Percentiles rank a stretch among this genome's conserved stretches.
phyloP scores from a whole-genome alignment of 2,888 invertebrate genomes.

The Therioaphis trifolii region DNA sequence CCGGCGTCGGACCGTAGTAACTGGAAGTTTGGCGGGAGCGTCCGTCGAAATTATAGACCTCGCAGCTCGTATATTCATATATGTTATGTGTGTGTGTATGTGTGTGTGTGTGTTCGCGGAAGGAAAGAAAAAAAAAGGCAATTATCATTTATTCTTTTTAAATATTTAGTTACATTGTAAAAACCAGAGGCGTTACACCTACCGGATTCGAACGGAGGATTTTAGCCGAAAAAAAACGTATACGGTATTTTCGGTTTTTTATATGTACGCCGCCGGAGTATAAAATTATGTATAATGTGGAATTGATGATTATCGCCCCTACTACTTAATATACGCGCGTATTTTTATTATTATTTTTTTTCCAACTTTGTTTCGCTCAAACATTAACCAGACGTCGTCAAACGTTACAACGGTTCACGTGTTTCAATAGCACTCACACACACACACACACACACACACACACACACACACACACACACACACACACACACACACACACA shows the following conservation, averaged over 20 bases:
- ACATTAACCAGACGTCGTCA: background rate
- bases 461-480: too few relatives aligned
- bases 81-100: too few relatives aligned
- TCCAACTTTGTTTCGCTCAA: too few relatives aligned
- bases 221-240: background rate
- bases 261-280: background rate
- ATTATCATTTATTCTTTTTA: slow-evolving; percentile 34
- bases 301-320: background rate
- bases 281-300: background rate
- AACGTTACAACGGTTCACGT: too few relatives aligned
- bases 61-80: background rate
- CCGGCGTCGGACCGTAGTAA: background rate
- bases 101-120: background rate
- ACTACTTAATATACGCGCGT: background rate
- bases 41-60: slow-evolving; percentile 38
- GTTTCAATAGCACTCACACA: too few relatives aligned
- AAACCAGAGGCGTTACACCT: background rate
- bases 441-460: too few relatives aligned
- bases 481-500: too few relatives aligned
- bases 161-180: too few relatives aligned
- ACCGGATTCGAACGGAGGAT: background rate
- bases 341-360: background rate
- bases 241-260: background rate
- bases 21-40: slow-evolving; percentile 10
- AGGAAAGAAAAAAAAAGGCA: background rate